Base-by-base conservation (phyloP, 2,797 vertebrate genomes). In the Eulemur rubriventer region DNA sequence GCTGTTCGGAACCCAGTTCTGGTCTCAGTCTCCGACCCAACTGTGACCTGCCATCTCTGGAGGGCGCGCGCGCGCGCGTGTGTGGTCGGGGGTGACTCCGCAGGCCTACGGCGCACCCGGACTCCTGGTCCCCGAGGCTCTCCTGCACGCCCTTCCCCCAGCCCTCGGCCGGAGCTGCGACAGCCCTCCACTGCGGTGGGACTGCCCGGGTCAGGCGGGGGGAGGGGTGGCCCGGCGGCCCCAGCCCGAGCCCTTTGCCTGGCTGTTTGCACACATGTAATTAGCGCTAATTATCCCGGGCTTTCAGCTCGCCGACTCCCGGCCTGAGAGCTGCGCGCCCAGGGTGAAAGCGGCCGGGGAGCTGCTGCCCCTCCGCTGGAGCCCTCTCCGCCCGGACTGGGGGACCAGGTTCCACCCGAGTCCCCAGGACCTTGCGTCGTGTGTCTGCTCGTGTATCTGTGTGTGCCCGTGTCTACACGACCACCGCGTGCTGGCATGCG, bases 201-300 rank as follows among this genome's bases (percentile, higher is more conserved):
- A 91, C 63, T 20, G 10, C 91, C 6, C 5, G 59, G 86, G 63
- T 80, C 89, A 92, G 80, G 70, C 57, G 6, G 0, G 67, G 57
- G 35, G 33, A 79, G 52, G 33, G 63, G 81, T 16, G 90, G 52
- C 55, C 84, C 10, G 10, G 38, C 4, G 2, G 86, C 35, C 82
- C 70, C 48, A 13, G 72, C 70, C 89, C 20, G 18, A 22, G 84
- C 85, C 69, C 88, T 72, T 12, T 3, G 93, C 82, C 4, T 70
- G 55, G 78, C 95, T 93, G 95, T 95, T 88, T 91, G 96, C 96
- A 95, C 96, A 93, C 94, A 43, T 17, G 85, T 76, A 86, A 95
- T 97, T 91, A 97, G 94, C 69, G 35, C 92, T 80, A 85, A 94
- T 93, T 91, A 94, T 28, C 72, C 92, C 6, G 10, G 61, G 72